A percentile compares a stretch with the other conserved stretches of the same genome.
Conservation (phyloP, 2,113 vertebrate species). For the Datnioides undecimradiatus region DNA sequence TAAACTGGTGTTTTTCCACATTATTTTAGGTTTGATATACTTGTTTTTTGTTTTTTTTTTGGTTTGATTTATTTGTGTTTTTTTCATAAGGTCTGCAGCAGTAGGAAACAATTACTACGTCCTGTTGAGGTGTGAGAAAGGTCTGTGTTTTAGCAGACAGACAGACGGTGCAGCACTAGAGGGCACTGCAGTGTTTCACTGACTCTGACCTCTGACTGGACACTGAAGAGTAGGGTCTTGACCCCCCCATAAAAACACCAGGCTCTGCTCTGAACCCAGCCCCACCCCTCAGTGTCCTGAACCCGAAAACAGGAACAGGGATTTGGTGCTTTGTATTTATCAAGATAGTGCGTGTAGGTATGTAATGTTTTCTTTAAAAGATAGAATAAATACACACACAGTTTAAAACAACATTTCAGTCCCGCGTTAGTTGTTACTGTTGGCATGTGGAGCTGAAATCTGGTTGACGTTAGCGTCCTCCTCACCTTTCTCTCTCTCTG, state of each 20-base stretch:
- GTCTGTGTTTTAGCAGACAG: slow-evolving; percentile 8
- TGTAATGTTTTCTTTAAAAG: slow-evolving; percentile 84
- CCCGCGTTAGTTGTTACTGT: slow-evolving; percentile 80
- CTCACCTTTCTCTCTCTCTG: slow-evolving; percentile 73
- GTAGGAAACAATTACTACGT: neutral
- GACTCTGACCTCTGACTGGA: slow-evolving; percentile 83
- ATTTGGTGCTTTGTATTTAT: slow-evolving; percentile 78
- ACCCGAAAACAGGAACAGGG: slow-evolving; percentile 74
- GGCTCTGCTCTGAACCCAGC: slow-evolving; percentile 44
- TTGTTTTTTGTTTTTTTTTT: neutral
- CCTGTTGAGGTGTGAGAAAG: neutral
- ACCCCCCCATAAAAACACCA: slow-evolving; percentile 65
- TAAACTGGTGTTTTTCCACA: neutral
- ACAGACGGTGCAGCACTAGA: slow-evolving; percentile 86
- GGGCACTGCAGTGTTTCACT: slow-evolving; percentile 90
- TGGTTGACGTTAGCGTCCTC: slow-evolving; percentile 80
- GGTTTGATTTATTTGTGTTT: neutral
- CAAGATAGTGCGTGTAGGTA: slow-evolving; percentile 77
- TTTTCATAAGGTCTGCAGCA: neutral
- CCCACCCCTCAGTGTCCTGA: slow-evolving; percentile 51
- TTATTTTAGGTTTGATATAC: neutral
- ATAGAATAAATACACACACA: slow-evolving; percentile 82
- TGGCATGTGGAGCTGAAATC: slow-evolving; percentile 81
- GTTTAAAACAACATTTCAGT: slow-evolving; percentile 85
- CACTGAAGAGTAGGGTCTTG: slow-evolving; percentile 58